These are phyloP conservation scores for Penaeus japonicus DNA, from an alignment of 1,140 invertebrate species.

Conservation along the genomic window DNA sequence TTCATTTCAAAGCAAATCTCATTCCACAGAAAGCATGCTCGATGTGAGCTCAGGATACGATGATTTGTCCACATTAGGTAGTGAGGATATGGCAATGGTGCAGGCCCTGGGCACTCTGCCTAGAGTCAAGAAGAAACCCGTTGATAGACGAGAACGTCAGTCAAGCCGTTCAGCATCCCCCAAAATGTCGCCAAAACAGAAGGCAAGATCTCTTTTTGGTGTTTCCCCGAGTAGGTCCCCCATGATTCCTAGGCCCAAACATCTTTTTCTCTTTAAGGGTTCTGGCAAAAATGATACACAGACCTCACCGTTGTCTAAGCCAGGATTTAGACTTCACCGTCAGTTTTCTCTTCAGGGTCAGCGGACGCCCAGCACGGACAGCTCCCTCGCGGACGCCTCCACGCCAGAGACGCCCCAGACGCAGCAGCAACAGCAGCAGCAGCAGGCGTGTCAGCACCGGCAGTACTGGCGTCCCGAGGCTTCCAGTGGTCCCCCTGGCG, in stretches of 20 bases:
- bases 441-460: constrained; percentile 10
- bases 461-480: constrained; percentile 28
- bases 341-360: constrained; percentile 53
- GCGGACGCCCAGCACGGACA: constrained; percentile 56
- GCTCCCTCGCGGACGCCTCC: constrained; percentile 51
- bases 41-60: constrained; percentile 53
- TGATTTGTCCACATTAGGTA: constrained; percentile 49
- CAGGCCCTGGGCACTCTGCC: constrained; percentile 58
- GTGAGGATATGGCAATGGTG: constrained; percentile 53
- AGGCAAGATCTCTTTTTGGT: constrained; percentile 52
- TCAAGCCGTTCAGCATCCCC: constrained; percentile 54
- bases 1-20: constrained; percentile 57
- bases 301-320: constrained; percentile 48
- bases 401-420: constrained; percentile 57
- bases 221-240: constrained; percentile 58
- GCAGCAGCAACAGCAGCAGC: constrained; percentile 34
- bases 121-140: constrained; percentile 41
- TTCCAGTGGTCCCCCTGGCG: not conserved
- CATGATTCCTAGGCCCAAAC: constrained; percentile 56
- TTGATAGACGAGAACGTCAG: constrained; percentile 48
- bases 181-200: constrained; percentile 59
- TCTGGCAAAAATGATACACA: constrained; percentile 51
- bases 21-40: constrained; percentile 59
- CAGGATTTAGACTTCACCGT: constrained; percentile 45
- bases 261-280: constrained; percentile 57